These are phyloP conservation scores for Trachelipus rathkii DNA, from an alignment of 1,140 invertebrate species.

Conservation along the genomic window DNA sequence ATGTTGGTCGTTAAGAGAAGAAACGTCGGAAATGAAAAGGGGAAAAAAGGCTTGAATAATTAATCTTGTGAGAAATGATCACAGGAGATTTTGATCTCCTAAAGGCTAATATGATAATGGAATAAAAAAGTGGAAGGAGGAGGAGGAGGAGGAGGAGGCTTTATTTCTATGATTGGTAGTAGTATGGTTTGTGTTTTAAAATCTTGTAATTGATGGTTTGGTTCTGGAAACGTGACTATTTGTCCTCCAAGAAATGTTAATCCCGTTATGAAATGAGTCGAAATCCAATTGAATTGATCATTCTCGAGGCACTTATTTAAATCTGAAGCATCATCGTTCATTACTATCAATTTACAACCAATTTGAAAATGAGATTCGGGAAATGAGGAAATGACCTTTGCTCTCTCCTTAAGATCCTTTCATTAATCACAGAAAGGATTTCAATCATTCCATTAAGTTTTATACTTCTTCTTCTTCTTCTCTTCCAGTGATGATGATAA, in stretches of 20 bases:
- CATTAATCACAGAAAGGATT: slow-evolving; percentile 13
- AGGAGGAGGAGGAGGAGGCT: background rate
- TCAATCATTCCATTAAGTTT: slow-evolving; percentile 5
- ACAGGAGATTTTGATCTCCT: background rate
- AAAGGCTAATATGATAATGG: background rate
- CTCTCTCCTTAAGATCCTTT: background rate
- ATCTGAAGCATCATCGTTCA: slow-evolving; percentile 1
- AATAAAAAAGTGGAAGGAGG: background rate
- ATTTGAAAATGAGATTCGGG: slow-evolving; percentile 12
- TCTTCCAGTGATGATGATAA: background rate
- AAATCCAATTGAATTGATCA: background rate
- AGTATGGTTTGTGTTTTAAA: too few species aligned
- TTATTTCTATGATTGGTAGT: background rate
- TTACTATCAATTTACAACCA: slow-evolving; percentile 8
- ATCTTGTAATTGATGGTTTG: too few species aligned
- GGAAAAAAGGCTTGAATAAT: background rate
- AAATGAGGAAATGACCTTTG: slow-evolving; percentile 10
- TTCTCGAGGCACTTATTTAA: background rate
- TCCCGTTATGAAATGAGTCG: too few species aligned
- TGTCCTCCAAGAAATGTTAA: too few species aligned
- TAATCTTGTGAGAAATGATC: background rate
- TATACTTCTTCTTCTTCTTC: background rate
- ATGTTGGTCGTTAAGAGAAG: background rate
- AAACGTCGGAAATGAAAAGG: background rate
- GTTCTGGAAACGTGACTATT: too few species aligned